Percentiles rank a stretch among this genome's conserved stretches.
phyloP scores from a whole-genome alignment of 2,888 invertebrate species.

The Polydrusus tereticollis region DNA sequence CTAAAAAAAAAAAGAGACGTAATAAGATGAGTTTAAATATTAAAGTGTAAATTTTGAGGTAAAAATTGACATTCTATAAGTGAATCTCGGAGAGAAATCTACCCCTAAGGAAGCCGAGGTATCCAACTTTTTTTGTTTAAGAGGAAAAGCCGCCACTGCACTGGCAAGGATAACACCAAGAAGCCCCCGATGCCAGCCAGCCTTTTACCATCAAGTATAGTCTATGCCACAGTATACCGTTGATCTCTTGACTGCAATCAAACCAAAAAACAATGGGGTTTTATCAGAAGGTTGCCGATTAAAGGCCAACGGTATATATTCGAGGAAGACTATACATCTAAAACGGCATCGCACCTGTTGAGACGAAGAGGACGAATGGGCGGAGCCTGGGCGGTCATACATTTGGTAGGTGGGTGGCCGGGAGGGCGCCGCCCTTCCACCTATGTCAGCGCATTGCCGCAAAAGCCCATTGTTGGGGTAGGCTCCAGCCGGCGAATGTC shows the following conservation, averaged over 20 bases:
- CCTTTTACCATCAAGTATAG: slow-evolving; percentile 23
- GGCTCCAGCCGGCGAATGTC: slow-evolving; percentile 64
- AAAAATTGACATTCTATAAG: too few relatives aligned
- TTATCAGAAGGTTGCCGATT: too few relatives aligned
- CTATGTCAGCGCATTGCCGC: slow-evolving; percentile 62
- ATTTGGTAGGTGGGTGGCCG: slow-evolving; percentile 60
- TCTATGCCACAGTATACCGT: too few relatives aligned
- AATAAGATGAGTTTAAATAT: too few relatives aligned
- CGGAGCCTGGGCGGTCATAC: slow-evolving; percentile 63
- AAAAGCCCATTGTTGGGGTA: slow-evolving; percentile 63
- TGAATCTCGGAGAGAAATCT: too few relatives aligned
- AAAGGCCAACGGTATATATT: too few relatives aligned
- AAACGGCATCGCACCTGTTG: slow-evolving; percentile 59
- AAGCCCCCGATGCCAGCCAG: slow-evolving; percentile 31
- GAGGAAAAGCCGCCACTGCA: neutral
- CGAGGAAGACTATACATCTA: too few relatives aligned
- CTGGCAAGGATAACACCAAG: slow-evolving; percentile 7
- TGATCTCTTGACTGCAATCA: too few relatives aligned
- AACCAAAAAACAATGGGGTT: too few relatives aligned
- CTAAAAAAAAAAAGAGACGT: too few relatives aligned
- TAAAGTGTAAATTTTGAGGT: too few relatives aligned
- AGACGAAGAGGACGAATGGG: slow-evolving; percentile 46
- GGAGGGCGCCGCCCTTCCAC: slow-evolving; percentile 62
- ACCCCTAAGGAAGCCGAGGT: too few relatives aligned
- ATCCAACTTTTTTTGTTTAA: neutral